Percentiles rank a stretch among this genome's conserved stretches.
Evolutionary conservation across 2,888 invertebrate genomes (phyloP).

Genomic region (Scaptomyza reducta): DNA sequence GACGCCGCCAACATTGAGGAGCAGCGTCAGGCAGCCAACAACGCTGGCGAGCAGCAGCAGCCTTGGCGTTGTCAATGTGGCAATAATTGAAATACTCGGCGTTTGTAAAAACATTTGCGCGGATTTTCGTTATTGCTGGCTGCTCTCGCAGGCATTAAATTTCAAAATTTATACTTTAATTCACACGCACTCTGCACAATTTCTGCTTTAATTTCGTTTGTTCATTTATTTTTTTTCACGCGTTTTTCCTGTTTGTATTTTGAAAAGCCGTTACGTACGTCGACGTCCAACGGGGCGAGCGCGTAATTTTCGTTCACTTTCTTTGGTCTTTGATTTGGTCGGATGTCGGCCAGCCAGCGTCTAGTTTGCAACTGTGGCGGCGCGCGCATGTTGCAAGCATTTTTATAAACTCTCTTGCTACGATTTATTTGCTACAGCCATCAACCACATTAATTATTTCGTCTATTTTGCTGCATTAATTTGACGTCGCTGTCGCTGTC

Average conservation of each 20-base stretch:
- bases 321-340: slow-evolving; percentile 26
- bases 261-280: slow-evolving; percentile 61
- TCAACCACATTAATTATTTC: slow-evolving; percentile 67
- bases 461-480: slow-evolving; percentile 73
- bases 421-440: slow-evolving; percentile 42
- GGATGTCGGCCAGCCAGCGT: slow-evolving; percentile 55
- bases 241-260: slow-evolving; percentile 46
- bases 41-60: slow-evolving; percentile 31
- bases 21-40: slow-evolving; percentile 25
- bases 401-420: slow-evolving; percentile 72
- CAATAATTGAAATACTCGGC: slow-evolving; percentile 50
- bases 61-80: slow-evolving; percentile 49
- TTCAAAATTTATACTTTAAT: slow-evolving; percentile 46
- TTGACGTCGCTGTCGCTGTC: slow-evolving; percentile 43
- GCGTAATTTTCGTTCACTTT: slow-evolving; percentile 40
- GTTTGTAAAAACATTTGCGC: slow-evolving; percentile 74
- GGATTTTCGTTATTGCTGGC: slow-evolving; percentile 43
- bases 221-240: slow-evolving; percentile 23
- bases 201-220: slow-evolving; percentile 31
- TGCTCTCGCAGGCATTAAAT: slow-evolving; percentile 67
- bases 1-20: slow-evolving; percentile 44
- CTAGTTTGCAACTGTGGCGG: slow-evolving; percentile 65
- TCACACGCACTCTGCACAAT: slow-evolving; percentile 38
- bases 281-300: slow-evolving; percentile 1
- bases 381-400: slow-evolving; percentile 76